Percentiles rank a stretch among this genome's conserved stretches.
Conservation (phyloP, 1,140 invertebrate species). For the Penaeus japonicus region DNA sequence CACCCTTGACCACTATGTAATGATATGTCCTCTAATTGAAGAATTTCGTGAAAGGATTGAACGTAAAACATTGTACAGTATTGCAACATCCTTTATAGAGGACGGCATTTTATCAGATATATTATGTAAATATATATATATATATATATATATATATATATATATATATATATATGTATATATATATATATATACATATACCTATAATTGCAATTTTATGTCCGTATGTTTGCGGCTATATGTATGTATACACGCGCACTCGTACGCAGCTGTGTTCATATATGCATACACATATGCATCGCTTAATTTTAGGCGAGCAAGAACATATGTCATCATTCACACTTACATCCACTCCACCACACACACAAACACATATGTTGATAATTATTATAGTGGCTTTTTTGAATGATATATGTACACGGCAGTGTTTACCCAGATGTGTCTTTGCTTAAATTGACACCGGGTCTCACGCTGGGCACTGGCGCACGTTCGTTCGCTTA, state of each 20-base stretch:
- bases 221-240: neutral
- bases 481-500: too few species aligned
- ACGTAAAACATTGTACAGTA: too few species aligned
- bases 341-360: neutral
- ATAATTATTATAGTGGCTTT: too few species aligned
- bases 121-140: neutral
- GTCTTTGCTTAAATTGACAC: neutral
- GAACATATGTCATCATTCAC: too few species aligned
- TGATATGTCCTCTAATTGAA: too few species aligned
- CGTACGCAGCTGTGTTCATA: neutral
- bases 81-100: too few species aligned
- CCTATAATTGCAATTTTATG: neutral
- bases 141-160: neutral
- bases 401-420: neutral
- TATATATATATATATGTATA: neutral
- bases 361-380: neutral
- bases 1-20: too few species aligned
- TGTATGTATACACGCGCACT: neutral
- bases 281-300: conserved; percentile 7
- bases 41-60: too few species aligned
- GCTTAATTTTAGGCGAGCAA: too few species aligned
- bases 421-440: neutral
- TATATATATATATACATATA: neutral
- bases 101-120: too few species aligned
- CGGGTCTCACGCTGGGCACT: too few species aligned